Base-by-base conservation (phyloP, 2,113 vertebrate genomes). In the Eubucco bourcierii region DNA sequence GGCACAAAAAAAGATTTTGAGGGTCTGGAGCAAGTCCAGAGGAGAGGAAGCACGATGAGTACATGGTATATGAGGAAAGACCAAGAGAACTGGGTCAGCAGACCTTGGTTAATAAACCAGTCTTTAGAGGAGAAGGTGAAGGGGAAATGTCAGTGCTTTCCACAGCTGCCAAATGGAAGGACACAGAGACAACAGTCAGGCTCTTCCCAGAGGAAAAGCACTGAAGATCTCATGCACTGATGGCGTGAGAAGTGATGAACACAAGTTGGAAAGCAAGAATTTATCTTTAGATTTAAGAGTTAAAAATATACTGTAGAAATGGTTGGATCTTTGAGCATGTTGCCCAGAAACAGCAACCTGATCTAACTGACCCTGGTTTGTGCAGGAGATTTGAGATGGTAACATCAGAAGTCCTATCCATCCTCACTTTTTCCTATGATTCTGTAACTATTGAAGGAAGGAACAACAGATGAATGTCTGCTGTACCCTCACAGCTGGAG, bases 261-360 rank as follows among this genome's bases (percentile, higher is more conserved):
- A 25, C 50, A 52, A 52, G 50, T 52, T 55, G 65, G 46, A 86
- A 88, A 83, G 31, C 8, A 85, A 60, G 27, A 80, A 88, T 77
- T 58, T 82, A 8, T 76, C 44, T 68, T 83, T 12, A 53, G 14
- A 21, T 5, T 9, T 41, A n/a, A 15, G 8, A 6, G 5, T 5
- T 5, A 1, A 27, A 88, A 73, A 33, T 13, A 4, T 19, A 23
- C 24, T 8, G 24, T 16, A 24, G 34, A 71, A 47, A 73, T 58
- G 19, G 25, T 16, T 0, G 0, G 29, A 39, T 0, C 0, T 8
- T 19, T 66, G 29, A 91, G 18, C 15, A 67, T 29, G 24, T n/a
- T 81, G n/a, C n/a, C 52, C 24, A 55, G 75, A 71, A 90, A 53
- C 39, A 86, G 52, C 4, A 63, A 63, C 5, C 52, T 67, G 58